These are phyloP conservation scores for Globodera rostochiensis DNA, from an alignment of 1,140 invertebrate genomes.

Conservation along the genomic window DNA sequence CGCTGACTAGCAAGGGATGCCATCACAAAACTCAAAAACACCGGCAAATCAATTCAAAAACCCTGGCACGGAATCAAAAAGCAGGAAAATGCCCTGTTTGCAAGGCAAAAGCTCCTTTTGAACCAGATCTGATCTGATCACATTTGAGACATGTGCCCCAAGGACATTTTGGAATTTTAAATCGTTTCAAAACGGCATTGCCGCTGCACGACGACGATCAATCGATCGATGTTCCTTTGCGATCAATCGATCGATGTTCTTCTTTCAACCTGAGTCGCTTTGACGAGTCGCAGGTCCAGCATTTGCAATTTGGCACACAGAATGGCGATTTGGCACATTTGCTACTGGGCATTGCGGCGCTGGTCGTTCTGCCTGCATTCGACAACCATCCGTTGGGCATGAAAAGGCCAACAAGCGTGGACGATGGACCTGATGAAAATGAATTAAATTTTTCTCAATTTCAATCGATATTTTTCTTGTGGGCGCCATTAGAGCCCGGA, in stretches of 20 bases:
- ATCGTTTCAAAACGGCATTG: too few species aligned
- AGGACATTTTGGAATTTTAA: too few species aligned
- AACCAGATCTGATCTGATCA: too few species aligned
- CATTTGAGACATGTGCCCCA: too few species aligned
- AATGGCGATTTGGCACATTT: neutral
- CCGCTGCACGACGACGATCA: too few species aligned
- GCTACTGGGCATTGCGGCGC: neutral
- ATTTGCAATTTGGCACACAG: slow-evolving; percentile 30
- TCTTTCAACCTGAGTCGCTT: slow-evolving; percentile 46
- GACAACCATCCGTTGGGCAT: neutral
- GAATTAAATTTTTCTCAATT: neutral
- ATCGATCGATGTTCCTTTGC: too few species aligned
- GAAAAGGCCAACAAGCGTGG: neutral
- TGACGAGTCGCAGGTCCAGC: slow-evolving; percentile 50
- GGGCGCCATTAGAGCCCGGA: too few species aligned
- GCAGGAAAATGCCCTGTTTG: slow-evolving; percentile 25
- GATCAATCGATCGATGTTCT: slow-evolving; percentile 17
- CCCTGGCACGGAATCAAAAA: neutral
- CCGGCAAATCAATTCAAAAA: neutral
- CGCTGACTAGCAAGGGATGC: slow-evolving; percentile 35
- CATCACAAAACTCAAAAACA: slow-evolving; percentile 18
- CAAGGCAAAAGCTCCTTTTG: too few species aligned
- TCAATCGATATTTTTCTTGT: too few species aligned
- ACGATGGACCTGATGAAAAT: neutral
- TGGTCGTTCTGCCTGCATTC: neutral